These are phyloP conservation scores for Deroplatys truncata DNA, from an alignment of 2,888 invertebrate genomes.

Conservation along the genomic window DNA sequence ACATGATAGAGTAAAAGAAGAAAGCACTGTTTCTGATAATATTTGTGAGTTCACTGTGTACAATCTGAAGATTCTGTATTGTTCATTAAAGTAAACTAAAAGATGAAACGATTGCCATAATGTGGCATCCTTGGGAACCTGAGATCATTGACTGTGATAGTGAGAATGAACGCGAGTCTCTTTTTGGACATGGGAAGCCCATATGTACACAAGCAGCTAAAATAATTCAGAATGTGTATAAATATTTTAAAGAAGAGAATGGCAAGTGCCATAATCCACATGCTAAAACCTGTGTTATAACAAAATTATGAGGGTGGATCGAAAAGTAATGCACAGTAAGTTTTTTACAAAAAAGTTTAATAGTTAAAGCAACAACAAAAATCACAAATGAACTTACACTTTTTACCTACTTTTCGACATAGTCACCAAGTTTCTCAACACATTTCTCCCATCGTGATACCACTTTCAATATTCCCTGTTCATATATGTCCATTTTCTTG, in stretches of 20 bases:
- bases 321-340: too few species aligned
- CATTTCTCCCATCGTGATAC: too few species aligned
- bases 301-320: too few species aligned
- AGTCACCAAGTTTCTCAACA: too few species aligned
- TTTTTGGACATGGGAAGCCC: not conserved
- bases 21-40: not conserved
- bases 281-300: not conserved
- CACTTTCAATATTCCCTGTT: too few species aligned
- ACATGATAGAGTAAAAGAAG: not conserved
- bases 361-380: too few species aligned
- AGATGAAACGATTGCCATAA: not conserved
- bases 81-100: not conserved
- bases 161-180: not conserved
- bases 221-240: not conserved
- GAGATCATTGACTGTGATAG: not conserved
- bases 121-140: not conserved
- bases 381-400: too few species aligned
- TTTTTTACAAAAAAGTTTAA: too few species aligned
- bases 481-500: too few species aligned
- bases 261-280: not conserved
- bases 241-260: not conserved
- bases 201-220: not conserved
- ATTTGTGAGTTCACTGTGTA: not conserved
- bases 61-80: not conserved
- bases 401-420: too few species aligned